Evolutionary conservation across 1,140 invertebrate genomes (phyloP), one percentile per base, ranked within the genome.

Genomic region (Bombus difficillimus): DNA sequence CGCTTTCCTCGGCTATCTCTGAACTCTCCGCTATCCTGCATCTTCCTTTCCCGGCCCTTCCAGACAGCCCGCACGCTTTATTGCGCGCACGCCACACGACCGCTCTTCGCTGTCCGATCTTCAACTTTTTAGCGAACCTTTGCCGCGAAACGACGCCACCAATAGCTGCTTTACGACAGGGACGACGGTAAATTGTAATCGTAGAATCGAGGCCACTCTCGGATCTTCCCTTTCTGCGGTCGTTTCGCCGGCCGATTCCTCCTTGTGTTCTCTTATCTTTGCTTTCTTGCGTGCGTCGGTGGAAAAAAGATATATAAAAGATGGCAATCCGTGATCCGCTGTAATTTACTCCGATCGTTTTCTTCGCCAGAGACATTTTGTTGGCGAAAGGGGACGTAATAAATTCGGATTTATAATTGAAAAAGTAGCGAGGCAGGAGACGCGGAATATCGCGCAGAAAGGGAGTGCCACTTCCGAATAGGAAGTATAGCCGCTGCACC

Each of bases 401-500:
- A 75, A 75, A 75, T 53, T 34, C 22, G 32, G 43, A 75, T 34
- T 75, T 75, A 34, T 75, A 47, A 75, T 75, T 53, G 73, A 53
- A 75, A 75, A 75, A 75, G 43, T 34, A 43, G 32, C n/a, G 9
- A 12, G 10, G 8, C 28, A 18, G 6, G 18, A 25, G n/a, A 43
- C 41, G 28, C 39, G 39, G 28, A n/a, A 32, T 25, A n/a, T 41
- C 37, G 41, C 18, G 72, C 18, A 15, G 53, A 74, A 34, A 22
- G 32, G n/a, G 5, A 74, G 9, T 32, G 5, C n/a, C 41, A 25
- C 4, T 74, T 53, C 41, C 41, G 71, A 43, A 43, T 32, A 73
- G 71, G 41, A 73, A 73, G 41, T 9, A 32, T 22, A n/a, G 28
- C 41, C 18, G n/a, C 18, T 34, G 71, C 71, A 13, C 25, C 69